Base-by-base conservation (phyloP, 2,888 invertebrate species). In the Pegoplata infirma region DNA sequence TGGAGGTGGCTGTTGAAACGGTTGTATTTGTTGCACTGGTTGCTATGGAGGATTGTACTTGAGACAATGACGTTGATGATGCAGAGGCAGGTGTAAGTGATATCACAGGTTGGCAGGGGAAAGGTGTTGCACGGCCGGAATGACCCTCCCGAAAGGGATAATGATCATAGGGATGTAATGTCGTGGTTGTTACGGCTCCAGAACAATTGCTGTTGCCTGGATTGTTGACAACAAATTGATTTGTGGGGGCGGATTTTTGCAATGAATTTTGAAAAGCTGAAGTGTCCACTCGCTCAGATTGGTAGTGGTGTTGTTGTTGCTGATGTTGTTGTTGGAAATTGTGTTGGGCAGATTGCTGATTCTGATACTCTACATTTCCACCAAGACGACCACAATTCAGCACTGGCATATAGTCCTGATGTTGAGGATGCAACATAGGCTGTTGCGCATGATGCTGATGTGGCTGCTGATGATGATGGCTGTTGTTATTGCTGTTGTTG, bases 91-190 rank as follows among this genome's bases (percentile, higher is more conserved):
- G 49, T 16, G 78, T 78, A 56, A 77, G 16, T 46, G 81, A 72
- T 76, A 82, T 82, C 72, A 80, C 81, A 75, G 85, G 81, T 77
- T 85, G 87, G 73, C 84, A 83, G 76, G 94, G 94, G 88, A 93
- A 94, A 76, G 94, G 94, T 66, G 94, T 95, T 84, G 93, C 93
- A 82, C 93, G 92, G 5, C 94, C 94, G 21, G 91, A 91, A 56
- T 89, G 89, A 49, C 86, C 81, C 82, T 89, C 89, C 80, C 86
- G 88, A 81, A 87, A 90, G 71, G 83, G 91, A 88, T 86, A 89
- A 80, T 90, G 89, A 80, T 90, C 89, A 76, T 89, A 89, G 2
- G 89, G 89, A 83, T 89, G 89, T 59, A 89, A 74, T 79, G 83
- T 80, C 77, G 83, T 75, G 59, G 79, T 55, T 81, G 84, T 76